Evolutionary conservation across 1,140 invertebrate species (phyloP).

Genomic region (Bombus breviceps): DNA sequence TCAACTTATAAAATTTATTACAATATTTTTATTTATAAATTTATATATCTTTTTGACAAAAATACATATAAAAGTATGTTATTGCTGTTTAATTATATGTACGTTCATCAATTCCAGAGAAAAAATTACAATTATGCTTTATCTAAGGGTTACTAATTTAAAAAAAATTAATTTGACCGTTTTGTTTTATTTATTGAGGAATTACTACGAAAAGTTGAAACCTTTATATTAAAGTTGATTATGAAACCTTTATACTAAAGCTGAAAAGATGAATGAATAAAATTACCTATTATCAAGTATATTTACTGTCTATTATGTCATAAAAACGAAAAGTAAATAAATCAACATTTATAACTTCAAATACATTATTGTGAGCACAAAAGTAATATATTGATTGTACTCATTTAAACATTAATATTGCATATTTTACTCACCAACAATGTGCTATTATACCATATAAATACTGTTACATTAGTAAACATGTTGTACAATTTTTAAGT

Average conservation of each 20-base stretch:
- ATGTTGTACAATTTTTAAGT: slow-evolving; percentile 23
- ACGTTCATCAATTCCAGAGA: not conserved
- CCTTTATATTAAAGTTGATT: not conserved
- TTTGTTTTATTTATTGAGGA: slow-evolving; percentile 11
- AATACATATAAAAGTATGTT: slow-evolving; percentile 15
- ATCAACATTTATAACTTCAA: slow-evolving; percentile 77
- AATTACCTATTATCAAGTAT: slow-evolving; percentile 59
- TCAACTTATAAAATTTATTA: not conserved
- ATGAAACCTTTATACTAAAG: slow-evolving; percentile 37
- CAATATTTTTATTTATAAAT: not conserved
- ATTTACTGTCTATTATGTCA: slow-evolving; percentile 59
- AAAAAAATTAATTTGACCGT: slow-evolving; percentile 11
- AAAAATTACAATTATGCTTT: slow-evolving; percentile 20
- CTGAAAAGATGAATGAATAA: slow-evolving; percentile 54
- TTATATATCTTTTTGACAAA: slow-evolving; percentile 11
- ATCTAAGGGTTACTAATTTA: not conserved
- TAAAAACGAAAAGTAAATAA: slow-evolving; percentile 71
- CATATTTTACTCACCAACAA: slow-evolving; percentile 53
- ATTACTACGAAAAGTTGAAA: slow-evolving; percentile 27
- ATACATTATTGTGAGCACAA: slow-evolving; percentile 27
- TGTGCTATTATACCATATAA: slow-evolving; percentile 26
- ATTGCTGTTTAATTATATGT: slow-evolving; percentile 16
- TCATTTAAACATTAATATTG: slow-evolving; percentile 3
- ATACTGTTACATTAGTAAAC: slow-evolving; percentile 45
- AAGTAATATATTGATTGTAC: slow-evolving; percentile 1